A percentile compares a stretch with the other conserved stretches of the same genome.
These are phyloP conservation scores for Phalloptychus januarius DNA, from an alignment of 2,797 vertebrate genomes.

Conservation along the genomic window DNA sequence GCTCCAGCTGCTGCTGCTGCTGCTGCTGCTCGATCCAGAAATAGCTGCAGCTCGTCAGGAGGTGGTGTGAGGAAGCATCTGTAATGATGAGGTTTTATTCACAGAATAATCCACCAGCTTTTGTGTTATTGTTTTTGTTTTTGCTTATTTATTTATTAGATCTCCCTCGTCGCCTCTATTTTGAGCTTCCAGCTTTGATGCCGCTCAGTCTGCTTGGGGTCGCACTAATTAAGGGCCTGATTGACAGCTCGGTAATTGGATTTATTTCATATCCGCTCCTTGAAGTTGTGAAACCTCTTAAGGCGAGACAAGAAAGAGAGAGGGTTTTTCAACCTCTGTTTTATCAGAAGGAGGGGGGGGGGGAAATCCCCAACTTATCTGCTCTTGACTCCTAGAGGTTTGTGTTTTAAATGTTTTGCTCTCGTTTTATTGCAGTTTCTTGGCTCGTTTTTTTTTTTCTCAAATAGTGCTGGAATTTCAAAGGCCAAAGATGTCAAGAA, in stretches of 20 bases:
- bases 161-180: constrained; percentile 32
- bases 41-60: constrained; percentile 60
- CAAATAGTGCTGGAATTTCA: constrained; percentile 22
- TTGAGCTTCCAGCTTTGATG: constrained; percentile 57
- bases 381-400: constrained; percentile 19
- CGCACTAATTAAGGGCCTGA: constrained; percentile 70
- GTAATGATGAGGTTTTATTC: constrained; percentile 29
- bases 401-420: neutral
- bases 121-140: constrained; percentile 11
- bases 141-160: neutral
- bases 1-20: constrained; percentile 35
- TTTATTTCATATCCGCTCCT: constrained; percentile 77
- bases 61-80: constrained; percentile 52
- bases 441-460: constrained; percentile 1
- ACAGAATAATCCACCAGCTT: constrained; percentile 14
- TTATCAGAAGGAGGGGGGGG: constrained; percentile 19
- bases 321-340: constrained; percentile 40
- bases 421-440: constrained; percentile 30
- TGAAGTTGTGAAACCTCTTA: constrained; percentile 73
- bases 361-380: constrained; percentile 9
- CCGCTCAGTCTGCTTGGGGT: constrained; percentile 59
- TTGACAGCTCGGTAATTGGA: constrained; percentile 76
- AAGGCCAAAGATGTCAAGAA: constrained; percentile 8
- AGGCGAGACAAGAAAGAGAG: constrained; percentile 32
- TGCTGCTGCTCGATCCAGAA: constrained; percentile 46